Evolutionary conservation across 2,797 vertebrate species (phyloP).

Genomic region (Pyrocephalus nanus): DNA sequence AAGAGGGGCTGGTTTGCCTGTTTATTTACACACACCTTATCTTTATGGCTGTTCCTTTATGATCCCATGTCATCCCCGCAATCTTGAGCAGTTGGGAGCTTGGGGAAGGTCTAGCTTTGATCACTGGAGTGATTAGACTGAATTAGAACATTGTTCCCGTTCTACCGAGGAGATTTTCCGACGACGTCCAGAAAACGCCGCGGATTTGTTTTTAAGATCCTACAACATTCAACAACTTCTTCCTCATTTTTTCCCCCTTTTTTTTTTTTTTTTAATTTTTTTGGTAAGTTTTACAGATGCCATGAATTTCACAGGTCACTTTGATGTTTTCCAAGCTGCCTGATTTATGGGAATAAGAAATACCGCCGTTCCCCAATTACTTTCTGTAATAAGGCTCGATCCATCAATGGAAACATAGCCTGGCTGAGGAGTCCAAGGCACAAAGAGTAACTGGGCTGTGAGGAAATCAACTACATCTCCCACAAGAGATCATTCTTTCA

Average conservation of each 20-base stretch:
- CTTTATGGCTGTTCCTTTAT: conserved; percentile 45
- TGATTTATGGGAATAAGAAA: conserved; percentile 45
- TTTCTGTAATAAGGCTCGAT: conserved; percentile 1
- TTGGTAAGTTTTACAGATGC: conserved; percentile 26
- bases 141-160: conserved; percentile 38
- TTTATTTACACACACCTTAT: conserved; percentile 68
- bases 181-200: neutral
- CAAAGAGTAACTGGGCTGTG: neutral
- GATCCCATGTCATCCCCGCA: conserved; percentile 34
- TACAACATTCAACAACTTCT: conserved; percentile 13
- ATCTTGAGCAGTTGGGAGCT: conserved; percentile 23
- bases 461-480: conserved; percentile 11
- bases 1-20: conserved; percentile 20
- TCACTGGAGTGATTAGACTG: conserved; percentile 50
- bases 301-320: neutral
- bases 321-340: conserved; percentile 33
- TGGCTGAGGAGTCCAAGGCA: neutral
- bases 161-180: conserved; percentile 29
- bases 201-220: conserved; percentile 20
- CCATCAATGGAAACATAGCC: neutral
- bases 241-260: neutral
- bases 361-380: neutral
- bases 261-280: neutral
- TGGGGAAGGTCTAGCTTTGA: conserved; percentile 68
- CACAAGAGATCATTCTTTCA: neutral